Percentiles rank a stretch among this genome's conserved stretches.
Evolutionary conservation across 1,140 invertebrate genomes (phyloP).

Genomic region (Cheumatopsyche charites): DNA sequence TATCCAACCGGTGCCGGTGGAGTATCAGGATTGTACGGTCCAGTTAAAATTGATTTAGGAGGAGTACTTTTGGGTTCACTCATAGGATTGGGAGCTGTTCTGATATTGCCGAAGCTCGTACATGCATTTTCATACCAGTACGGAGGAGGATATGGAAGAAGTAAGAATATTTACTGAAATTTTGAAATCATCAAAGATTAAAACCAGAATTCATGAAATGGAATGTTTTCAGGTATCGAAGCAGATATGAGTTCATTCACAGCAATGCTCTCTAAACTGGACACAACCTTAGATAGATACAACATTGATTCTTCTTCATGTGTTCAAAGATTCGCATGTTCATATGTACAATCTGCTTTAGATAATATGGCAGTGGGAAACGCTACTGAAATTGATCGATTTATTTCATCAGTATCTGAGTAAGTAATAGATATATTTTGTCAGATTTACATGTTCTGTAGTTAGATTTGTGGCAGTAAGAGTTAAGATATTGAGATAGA

Average conservation of each 20-base stretch:
- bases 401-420: conserved; percentile 70
- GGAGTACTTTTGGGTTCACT: conserved; percentile 80
- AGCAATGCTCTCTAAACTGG: conserved; percentile 72
- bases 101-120: conserved; percentile 78
- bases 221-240: conserved; percentile 64
- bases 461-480: no score
- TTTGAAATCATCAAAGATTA: neutral
- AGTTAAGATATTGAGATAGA: no score
- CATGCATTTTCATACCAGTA: conserved; percentile 72
- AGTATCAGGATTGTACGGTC: conserved; percentile 63
- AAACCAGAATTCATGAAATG: neutral
- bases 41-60: conserved; percentile 80
- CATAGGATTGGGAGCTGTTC: conserved; percentile 76
- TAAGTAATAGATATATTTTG: conserved; percentile 57
- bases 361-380: conserved; percentile 67
- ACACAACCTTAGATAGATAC: conserved; percentile 72
- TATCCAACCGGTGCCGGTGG: conserved; percentile 55
- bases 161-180: conserved; percentile 58
- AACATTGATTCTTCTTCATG: conserved; percentile 80
- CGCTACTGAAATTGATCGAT: conserved; percentile 68
- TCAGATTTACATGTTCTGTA: neutral
- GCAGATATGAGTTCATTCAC: conserved; percentile 65
- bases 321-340: conserved; percentile 77
- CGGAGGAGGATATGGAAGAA: conserved; percentile 70
- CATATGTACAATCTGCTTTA: conserved; percentile 73